Percentiles rank a stretch among this genome's conserved stretches.
Evolutionary conservation across 2,113 vertebrate species (phyloP).

Genomic region (Tychaedon coryphoeus): DNA sequence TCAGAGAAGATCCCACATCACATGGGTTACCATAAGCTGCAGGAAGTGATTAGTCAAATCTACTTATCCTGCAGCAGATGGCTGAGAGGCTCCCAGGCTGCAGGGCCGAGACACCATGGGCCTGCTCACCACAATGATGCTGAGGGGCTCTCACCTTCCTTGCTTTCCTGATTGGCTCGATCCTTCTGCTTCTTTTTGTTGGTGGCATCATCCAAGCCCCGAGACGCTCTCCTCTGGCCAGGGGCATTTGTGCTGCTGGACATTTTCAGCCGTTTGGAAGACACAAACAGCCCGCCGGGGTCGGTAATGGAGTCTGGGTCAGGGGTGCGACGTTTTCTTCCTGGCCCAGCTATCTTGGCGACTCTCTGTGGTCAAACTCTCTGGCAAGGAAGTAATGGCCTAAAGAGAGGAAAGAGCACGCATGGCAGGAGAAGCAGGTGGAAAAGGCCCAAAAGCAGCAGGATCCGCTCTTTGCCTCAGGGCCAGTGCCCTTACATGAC

Average conservation of each 20-base stretch:
- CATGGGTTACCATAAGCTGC: not conserved
- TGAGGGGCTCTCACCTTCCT: constrained; percentile 82
- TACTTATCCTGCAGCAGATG: constrained; percentile 56
- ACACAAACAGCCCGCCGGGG: constrained; percentile 86
- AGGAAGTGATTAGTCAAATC: constrained; percentile 59
- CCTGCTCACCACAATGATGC: constrained; percentile 72
- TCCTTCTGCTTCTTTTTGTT: constrained; percentile 98
- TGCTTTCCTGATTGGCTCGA: constrained; percentile 92
- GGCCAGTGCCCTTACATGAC: not conserved
- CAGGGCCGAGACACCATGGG: rapidly evolving
- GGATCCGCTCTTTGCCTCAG: not conserved
- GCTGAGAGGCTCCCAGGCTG: not conserved
- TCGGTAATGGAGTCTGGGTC: constrained; percentile 95
- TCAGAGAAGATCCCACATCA: constrained; percentile 7
- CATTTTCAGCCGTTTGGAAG: constrained; percentile 93
- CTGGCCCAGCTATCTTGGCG: constrained; percentile 99
- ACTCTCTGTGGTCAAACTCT: constrained; percentile 86
- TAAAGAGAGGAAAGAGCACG: constrained; percentile 24
- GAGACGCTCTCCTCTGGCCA: constrained; percentile 76
- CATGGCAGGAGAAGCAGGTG: not conserved
- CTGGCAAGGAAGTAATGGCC: constrained; percentile 85
- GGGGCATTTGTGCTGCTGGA: constrained; percentile 77
- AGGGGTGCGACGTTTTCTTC: constrained; percentile 97
- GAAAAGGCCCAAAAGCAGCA: not conserved
- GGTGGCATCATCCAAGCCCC: constrained; percentile 77